Percentiles rank a stretch among this genome's conserved stretches.
Conservation (phyloP, 2,797 vertebrate species). For the Catostomus latipinnis region DNA sequence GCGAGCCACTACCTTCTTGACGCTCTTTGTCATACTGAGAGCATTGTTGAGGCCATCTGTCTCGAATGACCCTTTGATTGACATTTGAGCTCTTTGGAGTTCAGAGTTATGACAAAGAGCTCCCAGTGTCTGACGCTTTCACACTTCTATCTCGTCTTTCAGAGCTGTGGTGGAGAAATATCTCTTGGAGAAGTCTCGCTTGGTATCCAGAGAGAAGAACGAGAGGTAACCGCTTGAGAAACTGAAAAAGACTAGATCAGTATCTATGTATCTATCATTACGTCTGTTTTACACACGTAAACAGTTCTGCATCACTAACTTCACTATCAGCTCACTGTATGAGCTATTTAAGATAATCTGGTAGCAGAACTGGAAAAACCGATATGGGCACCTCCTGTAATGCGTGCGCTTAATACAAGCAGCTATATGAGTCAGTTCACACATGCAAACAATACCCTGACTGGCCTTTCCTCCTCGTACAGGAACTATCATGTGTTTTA, state of each 20-base stretch:
- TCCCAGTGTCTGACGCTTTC: too few species aligned
- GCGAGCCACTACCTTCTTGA: too few species aligned
- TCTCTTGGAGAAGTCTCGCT: constrained; percentile 96
- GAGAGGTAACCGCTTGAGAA: constrained; percentile 84
- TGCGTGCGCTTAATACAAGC: neutral
- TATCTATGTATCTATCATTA: too few species aligned
- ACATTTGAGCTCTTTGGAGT: neutral
- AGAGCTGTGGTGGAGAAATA: constrained; percentile 99
- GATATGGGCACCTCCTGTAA: constrained; percentile 24
- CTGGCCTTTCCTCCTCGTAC: constrained; percentile 29
- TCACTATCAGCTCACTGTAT: neutral
- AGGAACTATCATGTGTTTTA: constrained; percentile 99
- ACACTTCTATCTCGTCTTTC: neutral
- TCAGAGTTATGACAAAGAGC: neutral
- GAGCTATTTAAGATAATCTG: constrained; percentile 31
- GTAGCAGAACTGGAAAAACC: constrained; percentile 62
- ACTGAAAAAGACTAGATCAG: too few species aligned
- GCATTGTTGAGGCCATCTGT: constrained; percentile 63
- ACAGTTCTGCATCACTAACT: too few species aligned
- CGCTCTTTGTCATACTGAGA: neutral
- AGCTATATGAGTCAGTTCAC: neutral
- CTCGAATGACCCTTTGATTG: constrained; percentile 15
- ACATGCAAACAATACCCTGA: neutral
- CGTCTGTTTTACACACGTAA: too few species aligned
- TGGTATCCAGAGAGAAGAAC: constrained; percentile 96